Evolutionary conservation across 2,888 invertebrate species (phyloP).

Genomic region (Choristoneura rosaceana): DNA sequence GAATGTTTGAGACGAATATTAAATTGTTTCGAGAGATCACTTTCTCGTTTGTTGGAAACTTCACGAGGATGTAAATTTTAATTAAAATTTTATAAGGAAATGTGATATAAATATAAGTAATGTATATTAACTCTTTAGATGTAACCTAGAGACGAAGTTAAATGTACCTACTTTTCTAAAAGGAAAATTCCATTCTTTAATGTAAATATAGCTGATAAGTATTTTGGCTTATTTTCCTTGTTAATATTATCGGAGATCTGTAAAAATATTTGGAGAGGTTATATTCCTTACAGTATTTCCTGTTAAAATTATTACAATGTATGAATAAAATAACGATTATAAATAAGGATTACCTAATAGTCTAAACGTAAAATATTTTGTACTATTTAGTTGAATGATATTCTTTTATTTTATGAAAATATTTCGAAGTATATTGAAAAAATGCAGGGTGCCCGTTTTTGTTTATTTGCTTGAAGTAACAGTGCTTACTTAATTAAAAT

Average conservation of each 20-base stretch:
- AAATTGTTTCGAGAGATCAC: slow-evolving; percentile 48
- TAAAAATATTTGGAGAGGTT: slow-evolving; percentile 38
- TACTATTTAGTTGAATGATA: slow-evolving; percentile 6
- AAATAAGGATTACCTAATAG: slow-evolving; percentile 24
- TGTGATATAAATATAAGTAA: slow-evolving; percentile 67
- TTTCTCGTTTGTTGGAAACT: slow-evolving; percentile 45
- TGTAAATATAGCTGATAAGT: slow-evolving; percentile 36
- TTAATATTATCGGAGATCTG: slow-evolving; percentile 40
- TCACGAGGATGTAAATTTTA: slow-evolving; percentile 52
- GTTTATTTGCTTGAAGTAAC: slow-evolving; percentile 5
- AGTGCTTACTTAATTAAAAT: not conserved
- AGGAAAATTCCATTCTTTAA: slow-evolving; percentile 36
- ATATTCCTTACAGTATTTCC: slow-evolving; percentile 33
- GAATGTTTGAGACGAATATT: slow-evolving; percentile 47
- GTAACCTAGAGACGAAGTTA: slow-evolving; percentile 26
- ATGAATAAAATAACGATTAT: slow-evolving; percentile 27
- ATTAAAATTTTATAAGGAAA: slow-evolving; percentile 60
- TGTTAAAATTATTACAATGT: slow-evolving; percentile 32
- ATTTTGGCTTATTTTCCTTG: slow-evolving; percentile 43
- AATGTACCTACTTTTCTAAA: slow-evolving; percentile 45
- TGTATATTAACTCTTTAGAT: slow-evolving; percentile 22
- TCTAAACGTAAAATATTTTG: slow-evolving; percentile 20
- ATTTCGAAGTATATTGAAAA: not conserved
- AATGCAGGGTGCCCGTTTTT: slow-evolving; percentile 3
- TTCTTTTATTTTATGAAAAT: not conserved